Conservation (phyloP, 2,113 vertebrate genomes). For the Plecturocebus donacophilus region DNA sequence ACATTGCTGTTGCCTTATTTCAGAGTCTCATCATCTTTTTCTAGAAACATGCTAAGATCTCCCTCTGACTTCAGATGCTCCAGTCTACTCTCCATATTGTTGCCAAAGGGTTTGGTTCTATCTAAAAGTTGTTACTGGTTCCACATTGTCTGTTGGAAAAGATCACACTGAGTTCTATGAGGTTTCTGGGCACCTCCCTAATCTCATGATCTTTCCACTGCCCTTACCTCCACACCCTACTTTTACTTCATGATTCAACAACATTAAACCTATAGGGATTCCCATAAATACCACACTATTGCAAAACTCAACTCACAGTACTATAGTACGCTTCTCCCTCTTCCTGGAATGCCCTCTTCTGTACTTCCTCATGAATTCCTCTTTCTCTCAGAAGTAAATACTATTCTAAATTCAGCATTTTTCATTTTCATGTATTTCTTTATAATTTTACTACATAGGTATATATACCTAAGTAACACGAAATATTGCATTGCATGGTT, state of each 20-base stretch:
- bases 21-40: background rate
- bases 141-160: background rate
- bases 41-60: background rate
- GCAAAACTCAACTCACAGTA: background rate
- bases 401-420: background rate
- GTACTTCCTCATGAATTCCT: background rate
- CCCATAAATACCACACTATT: background rate
- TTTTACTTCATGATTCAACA: background rate
- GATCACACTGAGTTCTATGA: background rate
- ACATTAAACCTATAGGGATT: background rate
- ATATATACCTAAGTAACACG: background rate
- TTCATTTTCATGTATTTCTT: background rate
- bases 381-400: background rate
- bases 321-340: background rate
- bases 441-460: background rate
- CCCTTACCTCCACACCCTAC: background rate
- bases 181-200: background rate
- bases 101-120: background rate
- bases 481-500: constrained; percentile 7
- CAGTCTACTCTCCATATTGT: background rate
- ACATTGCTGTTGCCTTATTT: background rate
- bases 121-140: background rate
- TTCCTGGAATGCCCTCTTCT: background rate
- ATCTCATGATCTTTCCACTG: background rate
- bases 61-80: background rate